phyloP scores from a whole-genome alignment of 2,113 vertebrate genomes.

The Acanthochromis polyacanthus region DNA sequence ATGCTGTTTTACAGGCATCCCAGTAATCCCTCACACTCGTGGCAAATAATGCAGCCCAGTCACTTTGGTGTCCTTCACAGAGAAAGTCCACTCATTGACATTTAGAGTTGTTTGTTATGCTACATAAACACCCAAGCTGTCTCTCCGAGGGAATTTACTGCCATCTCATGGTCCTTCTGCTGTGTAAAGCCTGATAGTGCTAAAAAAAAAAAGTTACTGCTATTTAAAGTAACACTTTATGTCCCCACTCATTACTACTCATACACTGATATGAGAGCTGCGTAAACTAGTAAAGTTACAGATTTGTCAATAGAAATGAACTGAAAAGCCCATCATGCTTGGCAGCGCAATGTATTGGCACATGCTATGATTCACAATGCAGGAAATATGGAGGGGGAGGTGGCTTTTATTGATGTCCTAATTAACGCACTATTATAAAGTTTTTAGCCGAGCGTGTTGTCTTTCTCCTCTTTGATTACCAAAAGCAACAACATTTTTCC shows the following conservation, averaged over 20 bases:
- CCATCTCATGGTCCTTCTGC: conserved; percentile 53
- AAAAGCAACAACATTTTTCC: conserved; percentile 52
- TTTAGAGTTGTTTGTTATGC: conserved; percentile 81
- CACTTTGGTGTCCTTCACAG: conserved; percentile 84
- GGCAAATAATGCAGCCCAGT: conserved; percentile 77
- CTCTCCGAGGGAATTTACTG: conserved; percentile 64
- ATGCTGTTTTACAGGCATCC: conserved; percentile 81
- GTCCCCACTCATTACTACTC: conserved; percentile 34
- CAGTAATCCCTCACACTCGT: conserved; percentile 83
- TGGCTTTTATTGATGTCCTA: conserved; percentile 48
- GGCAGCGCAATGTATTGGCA: conserved; percentile 51
- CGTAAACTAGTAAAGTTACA: conserved; percentile 43
- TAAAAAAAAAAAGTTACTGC: conserved; percentile 41
- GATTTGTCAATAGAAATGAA: conserved; percentile 61
- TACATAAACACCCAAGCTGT: conserved; percentile 64
- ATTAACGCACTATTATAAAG: conserved; percentile 65
- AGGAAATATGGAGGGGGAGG: background rate
- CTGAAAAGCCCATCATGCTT: conserved; percentile 31
- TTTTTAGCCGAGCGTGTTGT: conserved; percentile 50
- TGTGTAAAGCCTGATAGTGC: conserved; percentile 54
- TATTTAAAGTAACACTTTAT: conserved; percentile 62
- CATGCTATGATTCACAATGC: conserved; percentile 35
- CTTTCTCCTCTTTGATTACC: conserved; percentile 60
- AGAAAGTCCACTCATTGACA: conserved; percentile 80
- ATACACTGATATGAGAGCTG: conserved; percentile 43